Evolutionary conservation across 2,113 vertebrate genomes (phyloP), one percentile per base, ranked within the genome.

Genomic region (Dolichallabes microphthalmus): DNA sequence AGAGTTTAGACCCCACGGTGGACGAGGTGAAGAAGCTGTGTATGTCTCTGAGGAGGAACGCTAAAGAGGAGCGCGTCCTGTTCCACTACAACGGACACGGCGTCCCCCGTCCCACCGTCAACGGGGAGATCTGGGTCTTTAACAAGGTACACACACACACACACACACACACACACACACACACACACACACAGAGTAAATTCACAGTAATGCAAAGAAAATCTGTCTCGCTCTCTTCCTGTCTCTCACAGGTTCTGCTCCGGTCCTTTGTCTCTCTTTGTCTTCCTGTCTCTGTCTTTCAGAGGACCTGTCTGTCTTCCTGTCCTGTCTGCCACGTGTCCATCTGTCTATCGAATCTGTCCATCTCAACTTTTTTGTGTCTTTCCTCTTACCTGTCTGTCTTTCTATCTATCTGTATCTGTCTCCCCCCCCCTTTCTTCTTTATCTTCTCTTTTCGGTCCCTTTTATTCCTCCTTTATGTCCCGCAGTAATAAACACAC

Each of bases 81-180:
- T 99, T 98, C 92, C 98, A 99, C 94, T 99, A 99, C 94, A 99
- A 99, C 0, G 98, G 98, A n/a, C 98, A 99, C 0, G 98, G 98
- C 0, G 98, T 99, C 32, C 98, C 98, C 45, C 93, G 98, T 84
- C 98, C 98, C 20, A 99, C 98, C 0, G 97, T 98, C 69, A 99
- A 99, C 0, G 98, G 98, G 0, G 98, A 99, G 93, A 98, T 99
- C 93, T 99, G 98, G 98, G 98, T 99, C 90, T 99, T 99, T 92
- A 99, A 99, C 83, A 99, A 99, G 97, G 98, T 99, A 88, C 30
- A 9, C 20, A 30, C n/a, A 45, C 35, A 68, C 30, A 64, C 69
- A 79, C 25, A 69, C 35, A 79, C 17, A 30, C n/a, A n/a, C n/a
- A n/a, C n/a, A n/a, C n/a, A 88, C 30, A 9, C 20, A 30, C n/a